Base-by-base conservation (phyloP, 1,140 invertebrate species). In the Andrena cerasifolii region DNA sequence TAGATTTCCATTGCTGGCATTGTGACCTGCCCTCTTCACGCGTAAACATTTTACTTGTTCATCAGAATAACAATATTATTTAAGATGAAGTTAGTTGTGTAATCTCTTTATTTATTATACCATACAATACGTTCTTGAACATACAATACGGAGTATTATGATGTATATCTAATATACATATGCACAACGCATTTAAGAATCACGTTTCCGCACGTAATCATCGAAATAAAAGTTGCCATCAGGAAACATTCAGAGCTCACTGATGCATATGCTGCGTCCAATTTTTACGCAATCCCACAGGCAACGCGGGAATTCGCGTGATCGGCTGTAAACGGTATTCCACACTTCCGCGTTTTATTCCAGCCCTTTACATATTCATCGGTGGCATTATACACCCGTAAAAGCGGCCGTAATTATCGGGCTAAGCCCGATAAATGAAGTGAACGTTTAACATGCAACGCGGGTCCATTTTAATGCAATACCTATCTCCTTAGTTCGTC, bases 401-500 rank as follows among this genome's bases (percentile, higher is more conserved):
- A 70, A 77, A 61, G 18, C 54, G 12, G 5, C 18, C 21, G 33
- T 77, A 77, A 77, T 77, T 70, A 61, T 51, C 54, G 18, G 21
- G n/a, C 33, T 70, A 77, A 77, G 51, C n/a, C 43, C 54, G 65
- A 70, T 51, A 77, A 61, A 31, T 51, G n/a, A 59, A 77, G 53
- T 2, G 74, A 77, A 58, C 40, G 63, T 43, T 77, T 53, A 61
- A 28, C 40, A 61, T 43, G 74, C 31, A 26, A 24, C 54, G 33
- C 36, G 40, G 65, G 49, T 21, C 66, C 53, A 61, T 61, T 77
- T 61, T 77, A 61, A 59, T 61, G 28, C 24, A 43, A 70, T 70
- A 70, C 31, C 56, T 61, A 77, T 77, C 74, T 70, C 3, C 10
- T 40, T 40, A 59, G 43, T 77, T 59, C 43, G 65, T 70, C 54